phyloP scores from a whole-genome alignment of 2,113 vertebrate species.

The Aegithalos caudatus region DNA sequence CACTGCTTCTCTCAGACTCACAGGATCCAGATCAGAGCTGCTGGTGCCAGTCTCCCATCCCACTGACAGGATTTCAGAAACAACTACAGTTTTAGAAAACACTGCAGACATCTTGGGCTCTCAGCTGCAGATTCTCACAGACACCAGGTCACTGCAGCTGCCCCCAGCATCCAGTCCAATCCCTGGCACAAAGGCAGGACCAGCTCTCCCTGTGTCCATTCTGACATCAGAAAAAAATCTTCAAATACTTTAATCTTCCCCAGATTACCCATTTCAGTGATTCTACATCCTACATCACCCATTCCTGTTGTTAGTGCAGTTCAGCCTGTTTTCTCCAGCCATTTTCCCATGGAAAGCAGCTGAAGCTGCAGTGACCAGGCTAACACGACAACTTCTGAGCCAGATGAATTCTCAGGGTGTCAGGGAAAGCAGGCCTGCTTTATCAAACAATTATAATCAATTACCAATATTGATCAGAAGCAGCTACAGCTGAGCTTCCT shows the following conservation, averaged over 20 bases:
- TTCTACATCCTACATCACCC: background rate
- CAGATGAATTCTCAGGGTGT: background rate
- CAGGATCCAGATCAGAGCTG: background rate
- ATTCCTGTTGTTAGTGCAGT: background rate
- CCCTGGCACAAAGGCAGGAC: background rate
- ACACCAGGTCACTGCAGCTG: background rate
- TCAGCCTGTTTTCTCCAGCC: background rate
- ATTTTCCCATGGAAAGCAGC: background rate
- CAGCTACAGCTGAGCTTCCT: background rate
- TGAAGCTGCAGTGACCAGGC: background rate
- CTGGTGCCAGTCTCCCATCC: background rate
- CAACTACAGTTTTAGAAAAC: background rate
- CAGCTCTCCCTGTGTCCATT: background rate
- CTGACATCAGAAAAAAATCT: background rate
- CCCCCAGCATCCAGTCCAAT: background rate
- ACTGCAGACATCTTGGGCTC: background rate
- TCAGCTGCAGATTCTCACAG: background rate
- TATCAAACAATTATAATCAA: constrained; percentile 9
- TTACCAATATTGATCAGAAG: constrained; percentile 9
- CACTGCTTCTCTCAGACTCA: background rate
- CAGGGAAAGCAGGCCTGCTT: background rate
- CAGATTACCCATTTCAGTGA: background rate
- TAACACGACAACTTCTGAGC: background rate
- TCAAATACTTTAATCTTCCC: background rate
- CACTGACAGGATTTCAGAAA: background rate